Percentiles rank a stretch among this genome's conserved stretches.
Evolutionary conservation across 1,140 invertebrate genomes (phyloP).

Genomic region (Drosophila hydei): DNA sequence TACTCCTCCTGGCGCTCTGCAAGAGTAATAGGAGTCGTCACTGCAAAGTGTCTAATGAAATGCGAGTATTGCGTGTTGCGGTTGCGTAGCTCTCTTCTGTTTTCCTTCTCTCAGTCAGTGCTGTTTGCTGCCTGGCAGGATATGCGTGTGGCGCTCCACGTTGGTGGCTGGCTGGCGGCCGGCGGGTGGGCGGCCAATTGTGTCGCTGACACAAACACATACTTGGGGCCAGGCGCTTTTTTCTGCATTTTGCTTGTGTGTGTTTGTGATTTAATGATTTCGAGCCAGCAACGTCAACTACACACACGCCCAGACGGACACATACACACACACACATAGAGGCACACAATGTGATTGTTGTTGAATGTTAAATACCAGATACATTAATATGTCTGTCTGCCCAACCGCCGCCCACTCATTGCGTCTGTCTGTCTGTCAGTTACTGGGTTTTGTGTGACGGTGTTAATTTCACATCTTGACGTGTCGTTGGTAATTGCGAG

Average conservation of each 20-base stretch:
- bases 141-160: slow-evolving; percentile 58
- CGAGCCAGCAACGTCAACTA: slow-evolving; percentile 68
- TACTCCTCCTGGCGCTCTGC: slow-evolving; percentile 12
- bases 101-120: not conserved
- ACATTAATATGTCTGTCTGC: slow-evolving; percentile 77
- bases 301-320: slow-evolving; percentile 34
- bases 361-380: slow-evolving; percentile 82
- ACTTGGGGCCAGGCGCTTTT: slow-evolving; percentile 35
- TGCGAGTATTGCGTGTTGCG: slow-evolving; percentile 80
- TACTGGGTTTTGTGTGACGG: slow-evolving; percentile 70
- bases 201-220: slow-evolving; percentile 75
- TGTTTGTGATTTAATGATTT: slow-evolving; percentile 78
- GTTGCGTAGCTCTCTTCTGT: slow-evolving; percentile 67
- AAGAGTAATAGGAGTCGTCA: slow-evolving; percentile 80
- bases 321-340: slow-evolving; percentile 35
- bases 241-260: slow-evolving; percentile 22
- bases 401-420: slow-evolving; percentile 31
- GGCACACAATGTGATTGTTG: slow-evolving; percentile 67
- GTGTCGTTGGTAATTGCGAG: slow-evolving; percentile 81
- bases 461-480: slow-evolving; percentile 83
- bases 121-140: slow-evolving; percentile 45
- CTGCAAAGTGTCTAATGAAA: slow-evolving; percentile 81
- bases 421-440: slow-evolving; percentile 25
- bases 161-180: slow-evolving; percentile 24
- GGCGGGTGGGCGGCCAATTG: slow-evolving; percentile 62